Base-by-base conservation (phyloP, 1,140 invertebrate genomes). In the Cydia amplana region DNA sequence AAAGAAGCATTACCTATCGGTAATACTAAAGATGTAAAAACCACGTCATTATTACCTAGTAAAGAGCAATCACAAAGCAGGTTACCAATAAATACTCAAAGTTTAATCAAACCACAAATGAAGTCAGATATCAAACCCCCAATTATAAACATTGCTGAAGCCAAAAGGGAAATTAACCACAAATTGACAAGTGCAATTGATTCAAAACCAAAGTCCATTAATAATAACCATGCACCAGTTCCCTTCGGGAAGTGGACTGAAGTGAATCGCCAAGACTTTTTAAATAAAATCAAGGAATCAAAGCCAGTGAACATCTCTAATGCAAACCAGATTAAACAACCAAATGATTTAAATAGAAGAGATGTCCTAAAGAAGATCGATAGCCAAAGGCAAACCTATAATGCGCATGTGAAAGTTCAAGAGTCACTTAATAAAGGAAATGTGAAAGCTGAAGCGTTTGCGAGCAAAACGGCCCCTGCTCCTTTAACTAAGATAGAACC, bases 191-290 rank as follows among this genome's bases (percentile, higher is more conserved):
- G 20, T 46, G 81, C 83, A 74, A 60, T 73, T 43, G 25, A 18
- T 6, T 36, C 67, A 28, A 75, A 79, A 73, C 20, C 79, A 20
- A 88, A 89, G 78, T 77, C 84, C 32, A 81, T 78, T 40, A 85
- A 81, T 65, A 85, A 83, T 79, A 85, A 85, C 74, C 82, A 87
- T 80, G 78, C 79, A 49, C 83, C 86, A 73, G 90, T 93, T 64
- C 91, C 91, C 32, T 93, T 93, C 83, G 91, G 91, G 12, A 87
- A 89, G 80, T 93, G 91, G 91, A 93, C 91, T 43, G 88, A 89
- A 77, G 90, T 84, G 5, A 90, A 93, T 72, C 86, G 87, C 72
- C 90, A 93, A 83, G 89, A 88, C 74, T 93, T 91, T 84, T 78
- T 93, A 55, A 90, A 91, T 78, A 91, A 91, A 86, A 88, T 93